Percentiles rank a stretch among this genome's conserved stretches.
These are phyloP conservation scores for Acanthosepion pharaonis DNA, from an alignment of 2,888 invertebrate genomes.

Conservation along the genomic window DNA sequence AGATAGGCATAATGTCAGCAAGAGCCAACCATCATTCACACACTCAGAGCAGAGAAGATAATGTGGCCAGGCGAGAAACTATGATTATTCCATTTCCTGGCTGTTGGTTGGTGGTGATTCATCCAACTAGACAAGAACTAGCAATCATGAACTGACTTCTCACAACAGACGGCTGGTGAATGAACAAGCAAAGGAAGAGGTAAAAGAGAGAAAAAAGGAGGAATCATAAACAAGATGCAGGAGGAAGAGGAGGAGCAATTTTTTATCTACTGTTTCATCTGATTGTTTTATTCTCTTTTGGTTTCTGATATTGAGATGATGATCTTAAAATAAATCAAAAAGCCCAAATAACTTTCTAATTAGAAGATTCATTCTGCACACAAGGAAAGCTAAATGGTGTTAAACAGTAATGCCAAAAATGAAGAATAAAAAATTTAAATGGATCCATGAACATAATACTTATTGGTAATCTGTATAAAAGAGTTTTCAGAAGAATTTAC, in stretches of 20 bases:
- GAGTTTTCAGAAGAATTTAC: too few species aligned
- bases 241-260: not conserved
- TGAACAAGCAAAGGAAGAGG: not conserved
- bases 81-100: not conserved
- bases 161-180: not conserved
- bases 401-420: too few species aligned
- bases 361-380: too few species aligned
- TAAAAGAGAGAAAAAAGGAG: not conserved
- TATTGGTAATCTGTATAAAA: too few species aligned
- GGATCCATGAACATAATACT: too few species aligned
- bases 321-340: too few species aligned
- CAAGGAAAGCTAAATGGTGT: too few species aligned
- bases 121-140: not conserved
- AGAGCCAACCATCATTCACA: not conserved
- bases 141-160: constrained; percentile 2
- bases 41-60: not conserved
- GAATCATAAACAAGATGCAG: not conserved
- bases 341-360: too few species aligned
- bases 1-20: constrained; percentile 33
- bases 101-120: constrained; percentile 23
- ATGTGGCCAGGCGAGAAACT: not conserved
- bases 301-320: too few species aligned
- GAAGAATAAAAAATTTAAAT: too few species aligned
- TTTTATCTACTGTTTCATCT: not conserved
- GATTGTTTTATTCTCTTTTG: too few species aligned